A percentile compares a stretch with the other conserved stretches of the same genome.
phyloP scores from a whole-genome alignment of 2,113 vertebrate genomes.

The Chaetorhynchus papuensis region DNA sequence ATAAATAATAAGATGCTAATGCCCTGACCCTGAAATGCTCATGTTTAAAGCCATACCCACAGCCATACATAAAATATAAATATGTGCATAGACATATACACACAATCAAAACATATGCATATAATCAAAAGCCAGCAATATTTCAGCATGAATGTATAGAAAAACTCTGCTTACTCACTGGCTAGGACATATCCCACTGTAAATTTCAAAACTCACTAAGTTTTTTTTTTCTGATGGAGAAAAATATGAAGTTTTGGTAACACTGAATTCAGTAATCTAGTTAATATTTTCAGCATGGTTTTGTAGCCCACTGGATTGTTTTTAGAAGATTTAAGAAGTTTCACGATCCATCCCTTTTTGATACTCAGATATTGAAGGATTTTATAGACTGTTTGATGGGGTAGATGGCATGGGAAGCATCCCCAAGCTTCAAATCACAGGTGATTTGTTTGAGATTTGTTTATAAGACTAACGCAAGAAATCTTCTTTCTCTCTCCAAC shows the following conservation, averaged over 20 bases:
- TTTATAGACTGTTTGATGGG: neutral
- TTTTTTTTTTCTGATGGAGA: neutral
- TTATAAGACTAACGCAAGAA: neutral
- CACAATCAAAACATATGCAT: neutral
- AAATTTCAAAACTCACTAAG: neutral
- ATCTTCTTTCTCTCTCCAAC: neutral
- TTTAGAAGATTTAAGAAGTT: neutral
- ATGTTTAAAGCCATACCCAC: neutral
- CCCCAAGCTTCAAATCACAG: neutral
- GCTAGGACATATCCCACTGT: neutral
- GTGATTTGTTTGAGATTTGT: neutral
- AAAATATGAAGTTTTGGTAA: neutral
- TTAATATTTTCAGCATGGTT: neutral
- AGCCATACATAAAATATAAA: neutral
- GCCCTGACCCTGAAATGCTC: neutral
- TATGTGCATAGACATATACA: neutral
- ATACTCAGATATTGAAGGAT: neutral
- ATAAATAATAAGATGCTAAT: neutral
- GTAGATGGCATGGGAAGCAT: neutral
- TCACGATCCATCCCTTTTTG: neutral
- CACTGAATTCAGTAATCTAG: neutral
- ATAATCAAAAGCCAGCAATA: neutral
- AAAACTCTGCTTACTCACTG: neutral
- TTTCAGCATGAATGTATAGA: neutral
- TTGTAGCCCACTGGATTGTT: neutral